A percentile compares a stretch with the other conserved stretches of the same genome.
These are phyloP conservation scores for Drosophila murphyi DNA, from an alignment of 1,140 invertebrate species.

Conservation along the genomic window DNA sequence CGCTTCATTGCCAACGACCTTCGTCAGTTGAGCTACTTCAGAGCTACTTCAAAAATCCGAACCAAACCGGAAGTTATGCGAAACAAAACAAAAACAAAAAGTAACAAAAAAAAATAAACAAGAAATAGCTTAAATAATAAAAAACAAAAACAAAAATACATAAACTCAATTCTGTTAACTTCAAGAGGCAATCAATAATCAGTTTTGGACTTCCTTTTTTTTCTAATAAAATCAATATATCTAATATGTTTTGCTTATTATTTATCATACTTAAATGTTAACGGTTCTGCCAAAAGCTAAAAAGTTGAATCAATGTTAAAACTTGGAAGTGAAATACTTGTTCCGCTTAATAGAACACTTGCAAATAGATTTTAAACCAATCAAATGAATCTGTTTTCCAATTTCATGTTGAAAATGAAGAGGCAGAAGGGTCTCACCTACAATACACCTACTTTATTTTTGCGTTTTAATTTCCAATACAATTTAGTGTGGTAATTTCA, in stretches of 20 bases:
- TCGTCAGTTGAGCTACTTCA: constrained; percentile 58
- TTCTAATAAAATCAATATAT: neutral
- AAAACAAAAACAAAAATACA: constrained; percentile 17
- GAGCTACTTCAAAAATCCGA: constrained; percentile 48
- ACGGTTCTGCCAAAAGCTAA: too few species aligned
- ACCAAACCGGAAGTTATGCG: constrained; percentile 55
- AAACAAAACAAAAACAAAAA: constrained; percentile 38
- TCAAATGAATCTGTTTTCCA: too few species aligned
- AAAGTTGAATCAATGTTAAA: neutral
- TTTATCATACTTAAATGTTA: neutral
- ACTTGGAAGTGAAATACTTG: neutral
- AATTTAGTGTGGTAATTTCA: neutral
- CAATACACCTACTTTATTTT: too few species aligned
- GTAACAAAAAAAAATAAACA: constrained; percentile 9
- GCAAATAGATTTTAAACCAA: too few species aligned
- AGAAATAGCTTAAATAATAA: constrained; percentile 32
- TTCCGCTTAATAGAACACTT: neutral
- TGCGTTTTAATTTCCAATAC: neutral
- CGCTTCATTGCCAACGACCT: constrained; percentile 51
- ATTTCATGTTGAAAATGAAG: too few species aligned
- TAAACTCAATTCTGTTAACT: constrained; percentile 39
- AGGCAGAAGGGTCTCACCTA: too few species aligned
- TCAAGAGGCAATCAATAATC: constrained; percentile 62
- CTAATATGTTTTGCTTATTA: neutral
- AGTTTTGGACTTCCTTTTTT: constrained; percentile 23